Base-by-base conservation (phyloP, 2,797 vertebrate genomes). In the Sebastiscus albofasciatus region DNA sequence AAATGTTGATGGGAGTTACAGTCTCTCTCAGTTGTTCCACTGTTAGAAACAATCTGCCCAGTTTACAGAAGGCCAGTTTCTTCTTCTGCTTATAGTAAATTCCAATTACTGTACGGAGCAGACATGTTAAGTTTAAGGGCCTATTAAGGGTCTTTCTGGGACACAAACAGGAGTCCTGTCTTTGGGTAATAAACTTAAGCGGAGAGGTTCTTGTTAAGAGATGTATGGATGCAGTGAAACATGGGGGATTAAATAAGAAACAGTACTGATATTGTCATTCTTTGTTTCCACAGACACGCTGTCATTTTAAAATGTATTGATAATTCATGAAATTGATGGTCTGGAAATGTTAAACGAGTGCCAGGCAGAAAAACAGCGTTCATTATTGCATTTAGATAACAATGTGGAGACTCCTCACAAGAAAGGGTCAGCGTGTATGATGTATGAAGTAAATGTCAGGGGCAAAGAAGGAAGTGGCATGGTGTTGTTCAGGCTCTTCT, bases 81-180 rank as follows among this genome's bases (percentile, higher is more conserved):
- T n/a, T 34, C 31, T 33, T 33, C 10, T 14, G 4, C 11, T 26
- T 8, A 24, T 8, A 7, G 27, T 27, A 5, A 27, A 6, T 36
- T 73, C 72, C 54, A 67, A 67, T 83, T 78, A 67, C 66, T 46
- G 12, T 22, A 2, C 27, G 20, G 9, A 27, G 34, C 67, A 64
- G 31, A 42, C n/a, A 5, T 46, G 3, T 20, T 4, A 14, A 71
- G n/a, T 58, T 60, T 69, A 81, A 62, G 36, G 42, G 83, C 61
- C 42, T 67, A 61, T 87, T 81, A 82, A 20, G 3, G 12, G 9
- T 7, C 69, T 56, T 46, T 36, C 49, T 27, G 36, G 14, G 55
- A 39, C 8, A 12, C 18, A 31, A 65, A 49, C 34, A 60, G 8
- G 8, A 65, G 20, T 34, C 3, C 8, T 12, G 22, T 27, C 26